Base-by-base conservation (phyloP, 2,888 invertebrate species). In the Anticlea derivata region DNA sequence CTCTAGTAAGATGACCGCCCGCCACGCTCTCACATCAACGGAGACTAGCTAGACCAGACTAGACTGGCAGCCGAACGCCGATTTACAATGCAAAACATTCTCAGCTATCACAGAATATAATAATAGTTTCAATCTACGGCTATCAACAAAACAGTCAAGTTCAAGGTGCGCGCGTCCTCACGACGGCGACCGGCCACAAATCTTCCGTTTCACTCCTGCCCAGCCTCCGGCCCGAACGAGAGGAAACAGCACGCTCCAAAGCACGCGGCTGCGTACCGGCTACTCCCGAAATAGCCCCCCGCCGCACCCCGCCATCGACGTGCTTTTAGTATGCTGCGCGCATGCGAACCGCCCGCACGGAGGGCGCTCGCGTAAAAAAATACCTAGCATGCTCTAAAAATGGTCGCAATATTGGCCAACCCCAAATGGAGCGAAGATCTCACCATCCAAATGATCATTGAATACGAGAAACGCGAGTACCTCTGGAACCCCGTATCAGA, bases 301-400 rank as follows among this genome's bases (percentile, higher is more conserved):
- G 73, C 78, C 77, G 77, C 75, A 72, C 75, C 78, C 78, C 80
- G 78, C 84, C 86, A 89, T 87, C 88, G 89, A 88, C 90, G 89
- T 90, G 90, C 90, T 90, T 89, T 90, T 90, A 90, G 90, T 90
- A 87, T 90, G 90, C 90, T 90, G 86, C 89, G 89, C 90, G 90
- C 90, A 89, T 90, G 90, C 90, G 89, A 84, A 83, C 84, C 86
- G 88, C 88, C 87, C 88, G 90, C 90, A 89, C 87, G 83, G 86
- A 85, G 83, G 83, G 63, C 62, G 66, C 66, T 62, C 75, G 63
- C 65, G 66, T 51, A 58, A 68, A 69, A 17, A 67, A 72, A 70
- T 70, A 66, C 64, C 56, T 74, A 80, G 75, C 75, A 85, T 86
- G 86, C 73, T 77, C 69, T 80, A 79, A 78, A 70, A 68, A 89